Percentiles rank a stretch among this genome's conserved stretches.
Conservation (phyloP, 2,888 invertebrate species). For the Augiades crinisus region DNA sequence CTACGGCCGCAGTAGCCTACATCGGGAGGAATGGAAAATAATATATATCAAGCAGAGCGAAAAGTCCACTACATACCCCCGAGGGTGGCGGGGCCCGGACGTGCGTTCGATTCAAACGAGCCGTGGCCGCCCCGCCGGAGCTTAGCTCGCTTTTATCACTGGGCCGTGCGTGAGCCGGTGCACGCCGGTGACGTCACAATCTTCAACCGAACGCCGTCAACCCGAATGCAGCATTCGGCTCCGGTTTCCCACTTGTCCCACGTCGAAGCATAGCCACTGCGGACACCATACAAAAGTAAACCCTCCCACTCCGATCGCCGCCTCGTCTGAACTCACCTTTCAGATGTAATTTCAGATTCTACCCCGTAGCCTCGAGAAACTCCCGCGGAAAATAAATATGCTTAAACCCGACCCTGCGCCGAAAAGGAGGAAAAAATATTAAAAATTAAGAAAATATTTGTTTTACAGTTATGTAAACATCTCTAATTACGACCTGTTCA, state of each 20-base stretch:
- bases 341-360: slow-evolving; percentile 73
- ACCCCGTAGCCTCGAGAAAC: slow-evolving; percentile 58
- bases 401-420: slow-evolving; percentile 72
- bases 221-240: neutral
- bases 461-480: slow-evolving; percentile 79
- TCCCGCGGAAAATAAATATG: slow-evolving; percentile 68
- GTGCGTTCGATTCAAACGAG: slow-evolving; percentile 80
- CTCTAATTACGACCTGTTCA: slow-evolving; percentile 80
- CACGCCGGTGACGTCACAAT: slow-evolving; percentile 35
- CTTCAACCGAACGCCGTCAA: neutral
- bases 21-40: slow-evolving; percentile 77
- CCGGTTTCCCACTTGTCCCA: neutral
- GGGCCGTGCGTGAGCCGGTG: slow-evolving; percentile 34
- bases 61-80: slow-evolving; percentile 78
- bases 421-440: slow-evolving; percentile 68
- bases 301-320: slow-evolving; percentile 7
- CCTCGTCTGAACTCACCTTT: slow-evolving; percentile 42
- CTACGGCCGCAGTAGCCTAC: slow-evolving; percentile 67
- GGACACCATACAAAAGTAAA: neutral
- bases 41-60: slow-evolving; percentile 79
- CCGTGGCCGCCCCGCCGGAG: slow-evolving; percentile 55
- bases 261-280: neutral
- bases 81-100: slow-evolving; percentile 66
- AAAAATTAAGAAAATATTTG: slow-evolving; percentile 80
- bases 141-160: slow-evolving; percentile 49